Percentiles rank a stretch among this genome's conserved stretches.
phyloP scores from a whole-genome alignment of 2,888 invertebrate species.

The Dilophus febrilis region DNA sequence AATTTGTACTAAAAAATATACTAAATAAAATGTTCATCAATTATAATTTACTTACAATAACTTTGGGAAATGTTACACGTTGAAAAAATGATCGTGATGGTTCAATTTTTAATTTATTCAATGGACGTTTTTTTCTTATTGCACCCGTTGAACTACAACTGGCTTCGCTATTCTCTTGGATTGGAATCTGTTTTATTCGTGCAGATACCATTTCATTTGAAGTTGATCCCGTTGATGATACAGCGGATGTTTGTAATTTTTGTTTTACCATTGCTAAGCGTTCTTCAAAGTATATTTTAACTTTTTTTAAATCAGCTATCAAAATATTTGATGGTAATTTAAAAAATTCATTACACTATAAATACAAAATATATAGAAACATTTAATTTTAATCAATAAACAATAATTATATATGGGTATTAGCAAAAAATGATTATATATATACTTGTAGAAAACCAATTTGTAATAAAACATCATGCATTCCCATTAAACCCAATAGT shows the following conservation, averaged over 20 bases:
- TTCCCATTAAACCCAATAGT: conserved; percentile 20
- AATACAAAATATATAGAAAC: too few species aligned
- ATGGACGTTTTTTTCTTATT: conserved; percentile 1
- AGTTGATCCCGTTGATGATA: background rate
- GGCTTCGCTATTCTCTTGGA: background rate
- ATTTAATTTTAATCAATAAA: too few species aligned
- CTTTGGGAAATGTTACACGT: conserved; percentile 27
- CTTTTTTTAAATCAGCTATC: conserved; percentile 21
- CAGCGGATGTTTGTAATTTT: background rate
- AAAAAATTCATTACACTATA: conserved; percentile 15
- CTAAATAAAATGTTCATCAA: background rate
- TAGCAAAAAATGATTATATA: too few species aligned
- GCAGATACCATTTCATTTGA: background rate
- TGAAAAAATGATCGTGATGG: conserved; percentile 21
- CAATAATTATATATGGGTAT: too few species aligned
- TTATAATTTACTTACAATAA: conserved; percentile 28
- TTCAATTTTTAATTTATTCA: background rate
- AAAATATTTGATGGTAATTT: conserved; percentile 20
- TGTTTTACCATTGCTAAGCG: conserved; percentile 2
- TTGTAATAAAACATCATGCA: conserved; percentile 19
- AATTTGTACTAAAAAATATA: background rate
- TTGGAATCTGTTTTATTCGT: background rate
- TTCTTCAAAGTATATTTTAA: conserved; percentile 19
- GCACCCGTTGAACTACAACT: background rate
- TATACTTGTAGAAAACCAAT: conserved; percentile 21